Percentiles rank a stretch among this genome's conserved stretches.
These are phyloP conservation scores for Epinephelus cyanopodus DNA, from an alignment of 2,113 vertebrate genomes.

Conservation along the genomic window DNA sequence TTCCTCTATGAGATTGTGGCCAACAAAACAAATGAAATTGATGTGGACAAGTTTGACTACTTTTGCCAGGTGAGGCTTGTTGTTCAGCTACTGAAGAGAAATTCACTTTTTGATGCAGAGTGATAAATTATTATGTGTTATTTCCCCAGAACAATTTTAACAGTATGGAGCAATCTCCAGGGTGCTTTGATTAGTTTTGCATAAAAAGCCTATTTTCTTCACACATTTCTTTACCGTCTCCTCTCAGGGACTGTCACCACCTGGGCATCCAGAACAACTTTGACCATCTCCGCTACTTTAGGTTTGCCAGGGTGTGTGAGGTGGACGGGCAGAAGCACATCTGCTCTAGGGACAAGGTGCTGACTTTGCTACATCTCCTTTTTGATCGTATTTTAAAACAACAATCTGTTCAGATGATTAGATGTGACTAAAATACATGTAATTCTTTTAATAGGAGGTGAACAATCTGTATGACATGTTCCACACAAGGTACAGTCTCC, in stretches of 20 bases:
- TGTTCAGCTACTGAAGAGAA: not conserved
- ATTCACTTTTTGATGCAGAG: not conserved
- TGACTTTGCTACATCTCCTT: not conserved
- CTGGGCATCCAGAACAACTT: conserved; percentile 93
- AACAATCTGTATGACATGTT: conserved; percentile 94
- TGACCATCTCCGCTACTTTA: conserved; percentile 88
- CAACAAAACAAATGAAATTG: conserved; percentile 91
- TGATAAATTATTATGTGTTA: not conserved
- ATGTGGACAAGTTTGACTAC: conserved; percentile 97
- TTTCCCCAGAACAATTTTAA: not conserved
- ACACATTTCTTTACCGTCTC: not conserved
- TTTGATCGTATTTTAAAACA: not conserved
- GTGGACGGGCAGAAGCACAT: conserved; percentile 82
- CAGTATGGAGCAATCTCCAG: not conserved
- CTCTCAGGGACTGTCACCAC: conserved; percentile 91
- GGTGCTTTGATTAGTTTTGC: no score
- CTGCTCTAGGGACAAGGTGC: conserved; percentile 92
- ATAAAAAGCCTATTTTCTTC: not conserved
- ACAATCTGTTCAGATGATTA: not conserved
- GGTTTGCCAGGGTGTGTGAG: conserved; percentile 89
- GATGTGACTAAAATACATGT: not conserved
- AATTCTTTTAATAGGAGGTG: conserved; percentile 84
- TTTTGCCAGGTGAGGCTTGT: conserved; percentile 89
- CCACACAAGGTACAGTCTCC: conserved; percentile 88
- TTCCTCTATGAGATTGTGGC: conserved; percentile 95